phyloP scores from a whole-genome alignment of 1,140 invertebrate species.

The Trichomalopsis sarcophagae region DNA sequence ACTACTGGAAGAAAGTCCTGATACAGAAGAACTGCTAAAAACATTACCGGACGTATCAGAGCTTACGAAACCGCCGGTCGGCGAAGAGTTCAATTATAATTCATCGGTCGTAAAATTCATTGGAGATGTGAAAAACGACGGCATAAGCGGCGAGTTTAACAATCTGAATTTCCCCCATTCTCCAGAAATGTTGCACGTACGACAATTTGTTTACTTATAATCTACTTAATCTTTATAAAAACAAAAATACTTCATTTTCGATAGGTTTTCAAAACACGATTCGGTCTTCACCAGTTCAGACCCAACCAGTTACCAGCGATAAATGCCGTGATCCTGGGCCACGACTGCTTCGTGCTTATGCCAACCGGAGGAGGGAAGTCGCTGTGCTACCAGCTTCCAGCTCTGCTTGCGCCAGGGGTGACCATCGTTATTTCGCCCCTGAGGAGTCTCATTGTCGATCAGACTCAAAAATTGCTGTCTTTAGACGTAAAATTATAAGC shows the following conservation, averaged over 20 bases:
- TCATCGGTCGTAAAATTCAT: conserved; percentile 77
- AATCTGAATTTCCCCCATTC: conserved; percentile 83
- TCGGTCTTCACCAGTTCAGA: conserved; percentile 90
- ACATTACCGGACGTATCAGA: neutral
- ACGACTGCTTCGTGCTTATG: conserved; percentile 97
- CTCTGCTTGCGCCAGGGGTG: conserved; percentile 82
- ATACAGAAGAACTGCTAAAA: neutral
- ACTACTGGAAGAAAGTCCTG: neutral
- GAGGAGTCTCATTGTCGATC: conserved; percentile 94
- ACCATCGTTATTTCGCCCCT: conserved; percentile 96
- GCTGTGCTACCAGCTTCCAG: conserved; percentile 93
- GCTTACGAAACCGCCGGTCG: neutral
- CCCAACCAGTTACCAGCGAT: conserved; percentile 95
- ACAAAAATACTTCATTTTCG: conserved; percentile 55
- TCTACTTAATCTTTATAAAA: neutral
- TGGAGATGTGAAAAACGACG: conserved; percentile 84
- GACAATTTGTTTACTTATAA: conserved; percentile 1
- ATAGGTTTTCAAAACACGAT: conserved; percentile 77
- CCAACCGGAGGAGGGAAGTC: conserved; percentile 98
- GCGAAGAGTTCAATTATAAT: neutral
- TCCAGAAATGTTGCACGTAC: conserved; percentile 78
- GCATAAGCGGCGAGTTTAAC: conserved; percentile 85
- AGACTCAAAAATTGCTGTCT: conserved; percentile 89
- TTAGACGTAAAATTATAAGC: conserved; percentile 80
- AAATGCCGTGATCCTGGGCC: conserved; percentile 89